A percentile compares a stretch with the other conserved stretches of the same genome.
Conservation (phyloP, 92 coral and sea anemone genomes). For the Porites cylindrica region DNA sequence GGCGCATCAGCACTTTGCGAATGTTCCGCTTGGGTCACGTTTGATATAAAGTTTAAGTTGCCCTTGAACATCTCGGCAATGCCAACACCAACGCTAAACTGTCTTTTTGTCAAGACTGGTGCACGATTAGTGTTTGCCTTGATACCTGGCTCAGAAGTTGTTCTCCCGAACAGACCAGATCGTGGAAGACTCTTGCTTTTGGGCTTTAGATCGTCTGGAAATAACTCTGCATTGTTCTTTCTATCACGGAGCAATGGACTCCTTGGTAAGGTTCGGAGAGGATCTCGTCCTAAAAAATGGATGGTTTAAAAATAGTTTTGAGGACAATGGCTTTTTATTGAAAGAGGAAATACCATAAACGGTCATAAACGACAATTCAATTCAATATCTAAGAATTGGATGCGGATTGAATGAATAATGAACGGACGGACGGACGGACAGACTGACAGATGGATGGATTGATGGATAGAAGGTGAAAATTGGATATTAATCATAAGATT, state of each 20-base stretch:
- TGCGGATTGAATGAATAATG: no score
- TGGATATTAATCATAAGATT: no score
- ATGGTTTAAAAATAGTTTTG: not conserved
- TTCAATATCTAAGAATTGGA: no score
- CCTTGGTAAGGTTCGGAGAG: constrained; percentile 1
- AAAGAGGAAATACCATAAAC: no score
- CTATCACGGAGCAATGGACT: constrained; percentile 4
- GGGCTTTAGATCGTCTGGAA: not conserved
- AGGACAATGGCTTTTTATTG: no score
- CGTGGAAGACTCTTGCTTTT: not conserved
- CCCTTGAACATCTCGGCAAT: constrained; percentile 5
- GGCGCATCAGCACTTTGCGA: not conserved
- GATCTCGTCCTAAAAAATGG: constrained; percentile 27
- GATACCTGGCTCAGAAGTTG: not conserved
- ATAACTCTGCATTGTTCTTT: constrained; percentile 11
- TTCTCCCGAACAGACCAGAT: not conserved
- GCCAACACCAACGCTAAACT: constrained; percentile 21
- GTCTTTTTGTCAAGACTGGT: constrained; percentile 21
- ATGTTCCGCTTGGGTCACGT: not conserved
- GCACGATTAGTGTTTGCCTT: constrained; percentile 1
- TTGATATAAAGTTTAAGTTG: not conserved
- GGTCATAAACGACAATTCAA: no score
- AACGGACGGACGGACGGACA: no score
- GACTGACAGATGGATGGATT: constrained; percentile 6
- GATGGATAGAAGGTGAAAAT: not conserved